Evolutionary conservation across 2,888 invertebrate species (phyloP).

Genomic region (Augiades crinisus): DNA sequence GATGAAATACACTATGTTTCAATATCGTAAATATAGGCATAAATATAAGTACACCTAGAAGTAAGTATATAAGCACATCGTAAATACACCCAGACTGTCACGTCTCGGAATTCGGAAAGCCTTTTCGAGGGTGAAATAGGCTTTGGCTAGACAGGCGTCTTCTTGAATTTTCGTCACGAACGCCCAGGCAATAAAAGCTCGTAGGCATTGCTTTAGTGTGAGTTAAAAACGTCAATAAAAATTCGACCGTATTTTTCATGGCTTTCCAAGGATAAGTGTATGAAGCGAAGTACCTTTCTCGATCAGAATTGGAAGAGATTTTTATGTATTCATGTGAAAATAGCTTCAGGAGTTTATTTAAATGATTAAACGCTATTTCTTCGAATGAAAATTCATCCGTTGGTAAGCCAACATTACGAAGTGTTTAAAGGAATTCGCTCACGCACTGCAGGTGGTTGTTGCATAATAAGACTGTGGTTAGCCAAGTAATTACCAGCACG

Average conservation of each 20-base stretch:
- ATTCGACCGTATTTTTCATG: neutral
- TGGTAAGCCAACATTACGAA: neutral
- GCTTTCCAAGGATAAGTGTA: neutral
- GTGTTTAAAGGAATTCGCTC: neutral
- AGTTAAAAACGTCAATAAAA: neutral
- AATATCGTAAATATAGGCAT: too few relatives aligned
- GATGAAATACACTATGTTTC: too few relatives aligned
- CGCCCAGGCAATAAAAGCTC: conserved; percentile 9
- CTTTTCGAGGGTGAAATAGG: conserved; percentile 4
- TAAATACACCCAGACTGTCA: neutral
- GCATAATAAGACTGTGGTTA: conserved; percentile 15
- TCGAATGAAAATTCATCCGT: neutral
- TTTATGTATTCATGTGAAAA: too few relatives aligned
- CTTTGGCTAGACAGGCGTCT: conserved; percentile 11
- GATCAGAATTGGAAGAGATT: too few relatives aligned
- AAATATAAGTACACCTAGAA: too few relatives aligned
- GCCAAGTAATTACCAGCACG: conserved; percentile 5
- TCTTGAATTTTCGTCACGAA: conserved; percentile 15
- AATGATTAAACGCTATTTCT: neutral
- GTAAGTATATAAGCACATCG: neutral
- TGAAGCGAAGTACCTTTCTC: neutral
- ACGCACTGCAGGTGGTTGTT: conserved; percentile 11
- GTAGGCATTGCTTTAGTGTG: neutral
- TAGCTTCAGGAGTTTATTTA: neutral
- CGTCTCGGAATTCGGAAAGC: neutral